A percentile compares a stretch with the other conserved stretches of the same genome.
Evolutionary conservation across 2,888 invertebrate species (phyloP).

Genomic region (Panzeria rudis): DNA sequence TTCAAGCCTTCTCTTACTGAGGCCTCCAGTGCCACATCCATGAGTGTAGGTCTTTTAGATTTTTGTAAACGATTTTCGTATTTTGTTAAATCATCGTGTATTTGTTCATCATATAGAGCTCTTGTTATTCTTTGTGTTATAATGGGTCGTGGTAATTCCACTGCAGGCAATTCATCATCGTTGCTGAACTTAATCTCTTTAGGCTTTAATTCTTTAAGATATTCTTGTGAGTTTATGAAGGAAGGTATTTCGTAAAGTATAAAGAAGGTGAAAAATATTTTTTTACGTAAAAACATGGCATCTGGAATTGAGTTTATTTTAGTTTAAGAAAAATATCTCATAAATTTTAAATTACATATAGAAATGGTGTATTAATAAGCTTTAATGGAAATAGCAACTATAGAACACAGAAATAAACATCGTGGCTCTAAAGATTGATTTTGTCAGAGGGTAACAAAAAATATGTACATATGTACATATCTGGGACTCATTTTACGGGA

Average conservation of each 20-base stretch:
- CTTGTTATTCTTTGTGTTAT: slow-evolving; percentile 17
- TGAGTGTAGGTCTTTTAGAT: slow-evolving; percentile 78
- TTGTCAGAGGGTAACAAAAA: too few relatives aligned
- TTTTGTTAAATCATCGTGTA: background rate
- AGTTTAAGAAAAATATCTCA: too few relatives aligned
- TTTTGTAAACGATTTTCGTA: slow-evolving; percentile 65
- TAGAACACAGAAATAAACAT: too few relatives aligned
- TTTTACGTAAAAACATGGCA: slow-evolving; percentile 58
- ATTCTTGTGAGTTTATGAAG: slow-evolving; percentile 45
- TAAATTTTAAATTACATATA: background rate
- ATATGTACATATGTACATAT: too few relatives aligned
- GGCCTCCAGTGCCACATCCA: slow-evolving; percentile 81
- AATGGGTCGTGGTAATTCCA: slow-evolving; percentile 78
- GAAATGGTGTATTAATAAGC: background rate
- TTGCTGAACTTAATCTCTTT: slow-evolving; percentile 33
- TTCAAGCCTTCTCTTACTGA: slow-evolving; percentile 82
- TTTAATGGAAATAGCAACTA: too few relatives aligned
- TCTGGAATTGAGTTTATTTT: slow-evolving; percentile 40
- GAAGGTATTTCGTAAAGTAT: slow-evolving; percentile 54
- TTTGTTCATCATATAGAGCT: slow-evolving; percentile 28
- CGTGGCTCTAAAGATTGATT: too few relatives aligned
- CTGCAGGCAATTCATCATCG: slow-evolving; percentile 67
- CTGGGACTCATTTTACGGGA: too few relatives aligned
- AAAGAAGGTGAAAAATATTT: slow-evolving; percentile 31
- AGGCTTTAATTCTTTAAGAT: slow-evolving; percentile 57